Percentiles rank a stretch among this genome's conserved stretches.
phyloP scores from a whole-genome alignment of 2,797 vertebrate species.

The Lutjanus campechanus region DNA sequence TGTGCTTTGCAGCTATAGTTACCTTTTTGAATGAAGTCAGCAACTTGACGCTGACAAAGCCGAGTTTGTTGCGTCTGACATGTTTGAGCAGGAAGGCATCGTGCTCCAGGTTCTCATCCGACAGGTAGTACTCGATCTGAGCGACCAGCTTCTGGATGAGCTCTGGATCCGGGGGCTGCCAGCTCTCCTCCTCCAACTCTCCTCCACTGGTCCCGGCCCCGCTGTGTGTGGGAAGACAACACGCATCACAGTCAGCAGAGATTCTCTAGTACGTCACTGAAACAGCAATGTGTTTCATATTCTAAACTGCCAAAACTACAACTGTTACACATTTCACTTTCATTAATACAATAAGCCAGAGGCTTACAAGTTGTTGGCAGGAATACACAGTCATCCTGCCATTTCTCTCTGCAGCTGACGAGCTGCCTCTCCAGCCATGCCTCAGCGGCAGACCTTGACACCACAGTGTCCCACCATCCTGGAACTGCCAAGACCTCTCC shows the following conservation, averaged over 20 bases:
- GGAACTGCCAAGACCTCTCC: constrained; percentile 69
- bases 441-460: constrained; percentile 64
- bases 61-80: constrained; percentile 95
- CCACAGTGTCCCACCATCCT: constrained; percentile 35
- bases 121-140: constrained; percentile 98
- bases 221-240: constrained; percentile 78
- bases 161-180: constrained; percentile 93
- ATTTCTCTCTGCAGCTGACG: constrained; percentile 34
- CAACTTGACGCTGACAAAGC: constrained; percentile 97
- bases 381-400: constrained; percentile 11
- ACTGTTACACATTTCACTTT: constrained; percentile 47
- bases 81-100: constrained; percentile 98
- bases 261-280: constrained; percentile 8
- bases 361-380: constrained; percentile 46
- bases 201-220: constrained; percentile 90
- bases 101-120: constrained; percentile 97
- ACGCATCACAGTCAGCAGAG: constrained; percentile 42
- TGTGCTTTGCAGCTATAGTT: constrained; percentile 27
- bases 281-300: constrained; percentile 24
- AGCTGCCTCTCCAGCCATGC: constrained; percentile 44
- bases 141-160: constrained; percentile 92
- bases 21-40: constrained; percentile 99
- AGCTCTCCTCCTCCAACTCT: constrained; percentile 93
- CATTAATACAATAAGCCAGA: constrained; percentile 53
- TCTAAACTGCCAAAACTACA: constrained; percentile 33